These are phyloP conservation scores for Paragorgia papillata DNA, from an alignment of 92 coral and sea anemone species.

Conservation along the genomic window DNA sequence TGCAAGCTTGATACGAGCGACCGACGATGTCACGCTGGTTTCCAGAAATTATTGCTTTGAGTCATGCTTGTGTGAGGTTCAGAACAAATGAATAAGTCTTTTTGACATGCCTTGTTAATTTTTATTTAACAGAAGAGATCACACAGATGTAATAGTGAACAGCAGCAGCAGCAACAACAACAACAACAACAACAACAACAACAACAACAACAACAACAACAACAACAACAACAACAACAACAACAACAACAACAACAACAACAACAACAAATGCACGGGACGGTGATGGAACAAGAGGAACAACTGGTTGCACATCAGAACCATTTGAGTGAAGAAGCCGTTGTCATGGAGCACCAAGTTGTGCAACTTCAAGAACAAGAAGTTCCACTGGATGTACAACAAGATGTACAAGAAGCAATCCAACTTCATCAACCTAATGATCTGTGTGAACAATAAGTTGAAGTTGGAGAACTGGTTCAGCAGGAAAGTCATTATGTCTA, in stretches of 20 bases:
- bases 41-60: neutral
- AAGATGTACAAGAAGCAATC: constrained; percentile 5
- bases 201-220: no score
- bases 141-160: neutral
- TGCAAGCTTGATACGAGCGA: no score
- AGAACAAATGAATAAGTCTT: no score
- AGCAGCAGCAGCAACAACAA: no score
- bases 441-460: constrained; percentile 10
- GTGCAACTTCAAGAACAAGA: constrained; percentile 34
- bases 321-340: constrained; percentile 26
- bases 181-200: no score
- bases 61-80: no score
- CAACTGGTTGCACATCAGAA: constrained; percentile 12
- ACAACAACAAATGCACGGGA: constrained; percentile 8
- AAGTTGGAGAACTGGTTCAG: constrained; percentile 35
- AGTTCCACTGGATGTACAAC: constrained; percentile 6
- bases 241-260: no score
- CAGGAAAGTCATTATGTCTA: constrained; percentile 5
- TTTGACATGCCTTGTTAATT: no score
- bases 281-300: constrained; percentile 27
- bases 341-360: constrained; percentile 21
- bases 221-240: no score
- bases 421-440: constrained; percentile 26
- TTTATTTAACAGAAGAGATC: constrained; percentile 51
- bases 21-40: neutral